Conservation (phyloP, 92 coral and sea anemone genomes). For the Scolanthus callimorphus region DNA sequence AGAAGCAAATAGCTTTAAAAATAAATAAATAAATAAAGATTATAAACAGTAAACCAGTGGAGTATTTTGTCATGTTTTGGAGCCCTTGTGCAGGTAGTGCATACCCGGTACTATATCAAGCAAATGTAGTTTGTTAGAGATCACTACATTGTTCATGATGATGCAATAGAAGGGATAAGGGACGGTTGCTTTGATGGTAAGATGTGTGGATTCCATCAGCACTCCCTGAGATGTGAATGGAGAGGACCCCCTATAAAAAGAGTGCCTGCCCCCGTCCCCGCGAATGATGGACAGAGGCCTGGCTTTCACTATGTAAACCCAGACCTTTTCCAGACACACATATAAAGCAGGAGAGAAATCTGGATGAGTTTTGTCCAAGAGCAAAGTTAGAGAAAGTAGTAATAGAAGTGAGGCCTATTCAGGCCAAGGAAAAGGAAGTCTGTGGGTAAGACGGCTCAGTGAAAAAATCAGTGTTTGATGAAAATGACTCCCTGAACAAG, state of each 20-base stretch:
- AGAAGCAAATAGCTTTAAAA: too few relatives aligned
- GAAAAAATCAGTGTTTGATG: conserved; percentile 20
- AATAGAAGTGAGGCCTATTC: conserved; percentile 15
- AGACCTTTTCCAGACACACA: conserved; percentile 18
- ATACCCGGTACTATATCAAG: conserved; percentile 24
- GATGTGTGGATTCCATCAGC: conserved; percentile 40
- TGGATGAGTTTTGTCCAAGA: conserved; percentile 37
- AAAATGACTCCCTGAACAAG: conserved; percentile 30
- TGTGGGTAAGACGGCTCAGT: conserved; percentile 15
- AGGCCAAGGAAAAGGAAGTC: conserved; percentile 18
- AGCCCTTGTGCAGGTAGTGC: conserved; percentile 16
- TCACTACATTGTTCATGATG: conserved; percentile 21
- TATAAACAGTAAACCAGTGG: too few relatives aligned
- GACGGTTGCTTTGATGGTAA: conserved; percentile 38
- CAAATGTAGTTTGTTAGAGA: conserved; percentile 22
- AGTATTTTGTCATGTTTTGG: too few relatives aligned
- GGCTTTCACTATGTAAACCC: conserved; percentile 43
- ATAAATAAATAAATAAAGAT: too few relatives aligned
- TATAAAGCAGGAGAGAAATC: conserved; percentile 17
- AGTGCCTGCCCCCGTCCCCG: conserved; percentile 45
- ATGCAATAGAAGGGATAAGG: too few relatives aligned
- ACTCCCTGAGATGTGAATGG: conserved; percentile 38
- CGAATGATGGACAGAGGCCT: conserved; percentile 23
- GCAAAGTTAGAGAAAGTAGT: conserved; percentile 9
- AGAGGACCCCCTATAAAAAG: conserved; percentile 38